Conservation (phyloP, 2,797 vertebrate genomes). For the Anabas testudineus region DNA sequence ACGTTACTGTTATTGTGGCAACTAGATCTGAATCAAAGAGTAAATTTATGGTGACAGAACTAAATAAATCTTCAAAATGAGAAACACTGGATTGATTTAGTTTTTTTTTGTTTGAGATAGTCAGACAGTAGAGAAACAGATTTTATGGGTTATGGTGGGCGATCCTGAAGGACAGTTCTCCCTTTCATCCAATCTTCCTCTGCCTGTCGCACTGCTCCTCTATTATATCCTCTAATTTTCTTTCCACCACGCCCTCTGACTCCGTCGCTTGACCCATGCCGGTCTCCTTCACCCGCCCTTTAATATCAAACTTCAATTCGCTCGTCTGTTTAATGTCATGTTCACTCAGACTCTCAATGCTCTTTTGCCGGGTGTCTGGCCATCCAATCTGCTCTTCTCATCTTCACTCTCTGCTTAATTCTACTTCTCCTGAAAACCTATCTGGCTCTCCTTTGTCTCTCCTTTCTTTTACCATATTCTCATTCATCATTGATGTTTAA, state of each 20-base stretch:
- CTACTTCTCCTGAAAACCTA: not conserved
- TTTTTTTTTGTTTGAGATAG: not conserved
- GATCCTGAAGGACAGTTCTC: slow-evolving; percentile 17
- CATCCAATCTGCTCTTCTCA: slow-evolving; percentile 23
- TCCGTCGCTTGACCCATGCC: not conserved
- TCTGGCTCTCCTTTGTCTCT: slow-evolving; percentile 7
- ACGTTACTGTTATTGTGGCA: not conserved
- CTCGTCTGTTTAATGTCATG: slow-evolving; percentile 58
- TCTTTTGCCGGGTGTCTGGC: slow-evolving; percentile 34
- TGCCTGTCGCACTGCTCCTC: not conserved
- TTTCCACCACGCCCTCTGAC: not conserved
- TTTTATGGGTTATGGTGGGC: not conserved
- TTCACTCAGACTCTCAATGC: slow-evolving; percentile 44
- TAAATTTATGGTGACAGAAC: not conserved
- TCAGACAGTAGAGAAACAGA: slow-evolving; percentile 2
- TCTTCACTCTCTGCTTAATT: slow-evolving; percentile 32
- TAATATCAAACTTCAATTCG: slow-evolving; percentile 31
- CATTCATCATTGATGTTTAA: slow-evolving; percentile 44
- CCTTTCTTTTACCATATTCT: not conserved
- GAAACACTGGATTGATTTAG: slow-evolving; percentile 1
- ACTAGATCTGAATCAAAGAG: not conserved
- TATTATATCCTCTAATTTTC: slow-evolving; percentile 9
- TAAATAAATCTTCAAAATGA: not conserved
- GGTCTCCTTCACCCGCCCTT: slow-evolving; percentile 18
- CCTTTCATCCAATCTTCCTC: slow-evolving; percentile 12